Evolutionary conservation across 1,140 invertebrate genomes (phyloP), one percentile per base, ranked within the genome.

Genomic region (Zaprionus camerounensis): DNA sequence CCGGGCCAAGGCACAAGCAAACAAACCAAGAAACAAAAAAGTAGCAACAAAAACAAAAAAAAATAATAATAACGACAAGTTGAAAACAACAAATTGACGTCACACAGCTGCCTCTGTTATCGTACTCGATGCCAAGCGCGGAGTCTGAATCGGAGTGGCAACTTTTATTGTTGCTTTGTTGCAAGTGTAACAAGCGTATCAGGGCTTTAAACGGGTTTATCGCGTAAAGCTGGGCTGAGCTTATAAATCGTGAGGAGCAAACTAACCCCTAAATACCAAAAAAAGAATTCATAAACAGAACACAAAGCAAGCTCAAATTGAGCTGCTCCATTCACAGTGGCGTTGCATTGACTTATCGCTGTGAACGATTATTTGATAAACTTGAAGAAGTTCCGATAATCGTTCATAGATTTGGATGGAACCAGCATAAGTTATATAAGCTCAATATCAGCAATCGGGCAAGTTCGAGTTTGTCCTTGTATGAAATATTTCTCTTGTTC

Each of bases 1-100:
- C 72, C 72, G 46, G 72, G 72, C 72, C 67, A 75, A 75, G 72
- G 72, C 72, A 76, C 61, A 71, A 36, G 12, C 73, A 76, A 76
- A 76, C 68, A 76, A 71, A 71, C n/a, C 31, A 58, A 51, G 58
- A 55, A 65, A 74, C 81, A 71, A 38, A 24, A 59, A 59, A 13
- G 13, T 31, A n/a, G 3, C 7, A 24, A 24, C 11, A 15, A 7
- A 15, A 9, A 17, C 17, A 5, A n/a, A 38, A 59, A 58, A 38
- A 38, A 22, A 57, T 38, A 22, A 22, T 38, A 51, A 53, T 12
- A 49, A 22, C 26, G 15, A 56, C 38, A 57, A 59, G 70, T 71
- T 62, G 62, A 70, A 77, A 77, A 78, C 77, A 80, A 87, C 83
- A 87, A 87, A 88, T 88, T 88, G 84, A 88, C 84, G 84, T 88